Percentiles rank a stretch among this genome's conserved stretches.
These are phyloP conservation scores for Microtus ochrogaster DNA, from an alignment of 2,113 vertebrate species.

Conservation along the genomic window DNA sequence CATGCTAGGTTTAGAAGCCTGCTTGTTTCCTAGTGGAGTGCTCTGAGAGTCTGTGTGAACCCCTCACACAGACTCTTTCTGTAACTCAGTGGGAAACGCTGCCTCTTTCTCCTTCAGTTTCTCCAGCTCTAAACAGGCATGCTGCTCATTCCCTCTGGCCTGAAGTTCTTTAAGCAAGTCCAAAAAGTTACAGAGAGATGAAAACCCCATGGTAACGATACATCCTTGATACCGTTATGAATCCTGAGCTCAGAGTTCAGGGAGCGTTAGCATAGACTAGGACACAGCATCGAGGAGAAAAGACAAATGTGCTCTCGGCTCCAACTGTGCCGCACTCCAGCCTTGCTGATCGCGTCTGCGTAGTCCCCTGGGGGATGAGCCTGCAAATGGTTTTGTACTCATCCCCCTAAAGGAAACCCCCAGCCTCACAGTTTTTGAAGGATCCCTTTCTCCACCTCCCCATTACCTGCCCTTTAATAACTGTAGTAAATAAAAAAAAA, in stretches of 20 bases:
- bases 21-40: background rate
- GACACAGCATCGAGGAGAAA: background rate
- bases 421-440: background rate
- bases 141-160: slow-evolving; percentile 41
- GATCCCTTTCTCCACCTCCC: background rate
- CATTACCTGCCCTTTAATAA: background rate
- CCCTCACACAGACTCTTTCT: slow-evolving; percentile 51
- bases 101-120: slow-evolving; percentile 64
- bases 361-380: background rate
- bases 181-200: slow-evolving; percentile 45
- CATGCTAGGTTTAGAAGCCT: slow-evolving; percentile 17
- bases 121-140: slow-evolving; percentile 64
- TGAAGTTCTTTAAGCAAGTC: slow-evolving; percentile 31
- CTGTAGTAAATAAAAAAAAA: slow-evolving; percentile 22
- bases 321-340: background rate
- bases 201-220: background rate
- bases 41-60: background rate
- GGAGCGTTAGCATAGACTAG: background rate
- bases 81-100: slow-evolving; percentile 62
- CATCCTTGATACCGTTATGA: background rate
- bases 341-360: background rate
- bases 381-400: slow-evolving; percentile 32
- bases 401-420: background rate
- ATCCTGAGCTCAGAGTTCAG: slow-evolving; percentile 22
- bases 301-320: background rate